Conservation (phyloP, 2,113 vertebrate genomes). For the Solea senegalensis region DNA sequence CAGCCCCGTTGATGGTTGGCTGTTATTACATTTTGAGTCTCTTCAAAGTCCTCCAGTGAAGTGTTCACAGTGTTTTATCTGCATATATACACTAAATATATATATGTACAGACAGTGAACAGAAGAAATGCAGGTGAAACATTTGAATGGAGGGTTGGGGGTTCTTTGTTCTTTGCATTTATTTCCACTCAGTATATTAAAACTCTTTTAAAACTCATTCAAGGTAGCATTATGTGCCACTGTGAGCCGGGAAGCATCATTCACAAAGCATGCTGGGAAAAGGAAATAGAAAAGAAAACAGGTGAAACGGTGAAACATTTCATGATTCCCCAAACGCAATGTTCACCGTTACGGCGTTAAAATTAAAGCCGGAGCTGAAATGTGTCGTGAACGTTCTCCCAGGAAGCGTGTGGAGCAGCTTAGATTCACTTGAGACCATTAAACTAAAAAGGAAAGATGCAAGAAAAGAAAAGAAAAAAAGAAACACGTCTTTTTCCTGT, state of each 20-base stretch:
- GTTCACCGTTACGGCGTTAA: not conserved
- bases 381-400: constrained; percentile 71
- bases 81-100: not conserved
- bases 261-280: constrained; percentile 74
- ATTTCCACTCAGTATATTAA: not conserved
- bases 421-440: constrained; percentile 57
- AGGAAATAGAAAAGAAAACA: constrained; percentile 3
- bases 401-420: constrained; percentile 36
- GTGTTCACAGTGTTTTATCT: constrained; percentile 30
- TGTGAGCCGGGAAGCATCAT: constrained; percentile 59
- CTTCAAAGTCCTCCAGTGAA: constrained; percentile 38
- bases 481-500: constrained; percentile 28
- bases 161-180: not conserved
- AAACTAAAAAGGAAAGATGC: constrained; percentile 36
- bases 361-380: not conserved
- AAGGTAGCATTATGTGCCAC: constrained; percentile 43
- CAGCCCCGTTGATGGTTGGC: too few species aligned
- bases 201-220: constrained; percentile 38
- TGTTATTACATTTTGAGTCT: not conserved
- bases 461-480: constrained; percentile 11
- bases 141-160: constrained; percentile 36
- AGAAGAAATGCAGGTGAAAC: constrained; percentile 41
- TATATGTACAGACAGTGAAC: constrained; percentile 34
- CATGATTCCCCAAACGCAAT: not conserved
- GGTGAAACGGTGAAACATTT: not conserved